Base-by-base conservation (phyloP, 2,888 invertebrate species). In the Clivina fossor region DNA sequence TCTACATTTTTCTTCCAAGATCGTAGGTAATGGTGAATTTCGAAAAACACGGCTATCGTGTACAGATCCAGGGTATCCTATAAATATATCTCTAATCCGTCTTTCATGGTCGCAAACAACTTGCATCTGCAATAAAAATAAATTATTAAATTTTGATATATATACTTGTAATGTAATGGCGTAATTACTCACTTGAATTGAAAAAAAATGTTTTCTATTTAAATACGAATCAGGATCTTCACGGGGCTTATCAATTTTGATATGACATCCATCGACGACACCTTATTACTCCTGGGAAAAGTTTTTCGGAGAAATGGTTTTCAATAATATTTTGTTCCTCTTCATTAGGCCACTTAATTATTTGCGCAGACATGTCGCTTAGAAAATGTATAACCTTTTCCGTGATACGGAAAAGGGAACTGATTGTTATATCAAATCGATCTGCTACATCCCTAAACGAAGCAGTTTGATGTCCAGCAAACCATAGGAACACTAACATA, bases 381-480 rank as follows among this genome's bases (percentile, higher is more conserved):
- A 62, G 26, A 38, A 46, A 55, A 40, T 49, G 16, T 16, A 50
- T 33, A 16, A 58, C 33, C 26, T 56, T 54, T 9, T 32, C 15
- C 30, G 62, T 60, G 13, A 61, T 58, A 13, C 24, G 33, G 43
- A 57, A 43, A 9, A 63, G 41, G 8, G 48, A 41, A 47, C 60
- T 62, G 8, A 60, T 54, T 4, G 55, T 35, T 26, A 63, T 56
- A 48, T 63, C 50, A 43, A 62, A 63, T 13, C 62, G 37, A 19
- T 61, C 62, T 2, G 58, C 46, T 11, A 64, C 61, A 58, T 64
- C 62, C 48, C 60, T 20, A 33, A 61, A 63, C 5, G 56, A 35
- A 13, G 58, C 59, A 20, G 63, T 48, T 57, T 60, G 59, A 51
- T 59, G 26, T 7, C 18, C 32, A 41, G 47, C 51, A 41, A 47